phyloP scores from a whole-genome alignment of 1,140 invertebrate species.

The Drosophila bipectinata region DNA sequence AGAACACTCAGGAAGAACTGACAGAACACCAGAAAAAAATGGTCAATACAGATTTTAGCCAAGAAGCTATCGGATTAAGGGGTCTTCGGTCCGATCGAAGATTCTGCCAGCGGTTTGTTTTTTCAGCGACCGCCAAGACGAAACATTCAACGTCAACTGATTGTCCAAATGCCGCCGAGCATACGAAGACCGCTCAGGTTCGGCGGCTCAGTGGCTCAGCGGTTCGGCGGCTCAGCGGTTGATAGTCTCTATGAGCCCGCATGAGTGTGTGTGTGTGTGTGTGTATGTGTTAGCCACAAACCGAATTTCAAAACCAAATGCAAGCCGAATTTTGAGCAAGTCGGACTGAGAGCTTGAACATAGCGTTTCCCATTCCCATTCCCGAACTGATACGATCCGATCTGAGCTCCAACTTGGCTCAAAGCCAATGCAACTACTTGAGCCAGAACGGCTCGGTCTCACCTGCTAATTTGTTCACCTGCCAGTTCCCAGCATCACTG shows the following conservation, averaged over 20 bases:
- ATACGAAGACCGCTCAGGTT: slow-evolving; percentile 72
- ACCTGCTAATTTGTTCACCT: slow-evolving; percentile 3
- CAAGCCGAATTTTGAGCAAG: slow-evolving; percentile 61
- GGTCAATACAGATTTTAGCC: neutral
- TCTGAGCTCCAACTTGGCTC: neutral
- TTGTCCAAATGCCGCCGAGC: slow-evolving; percentile 75
- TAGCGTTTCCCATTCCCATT: slow-evolving; percentile 4
- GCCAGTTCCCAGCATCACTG: neutral
- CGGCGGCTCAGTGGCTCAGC: slow-evolving; percentile 12
- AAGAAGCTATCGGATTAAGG: neutral
- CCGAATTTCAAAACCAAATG: slow-evolving; percentile 77
- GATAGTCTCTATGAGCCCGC: neutral
- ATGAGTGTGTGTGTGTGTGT: slow-evolving; percentile 8
- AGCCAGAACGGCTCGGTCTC: slow-evolving; percentile 1
- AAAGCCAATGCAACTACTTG: neutral
- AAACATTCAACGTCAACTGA: slow-evolving; percentile 82
- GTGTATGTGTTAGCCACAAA: slow-evolving; percentile 36
- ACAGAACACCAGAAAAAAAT: slow-evolving; percentile 11
- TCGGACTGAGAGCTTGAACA: neutral
- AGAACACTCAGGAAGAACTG: neutral
- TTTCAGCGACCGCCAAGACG: slow-evolving; percentile 76
- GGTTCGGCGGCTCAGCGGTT: slow-evolving; percentile 15
- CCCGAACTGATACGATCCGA: slow-evolving; percentile 1
- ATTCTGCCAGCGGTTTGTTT: slow-evolving; percentile 49
- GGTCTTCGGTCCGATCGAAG: slow-evolving; percentile 2